Evolutionary conservation across 2,113 vertebrate genomes (phyloP), one percentile per base, ranked within the genome.

Genomic region (Phalacrocorax brasilianus): DNA sequence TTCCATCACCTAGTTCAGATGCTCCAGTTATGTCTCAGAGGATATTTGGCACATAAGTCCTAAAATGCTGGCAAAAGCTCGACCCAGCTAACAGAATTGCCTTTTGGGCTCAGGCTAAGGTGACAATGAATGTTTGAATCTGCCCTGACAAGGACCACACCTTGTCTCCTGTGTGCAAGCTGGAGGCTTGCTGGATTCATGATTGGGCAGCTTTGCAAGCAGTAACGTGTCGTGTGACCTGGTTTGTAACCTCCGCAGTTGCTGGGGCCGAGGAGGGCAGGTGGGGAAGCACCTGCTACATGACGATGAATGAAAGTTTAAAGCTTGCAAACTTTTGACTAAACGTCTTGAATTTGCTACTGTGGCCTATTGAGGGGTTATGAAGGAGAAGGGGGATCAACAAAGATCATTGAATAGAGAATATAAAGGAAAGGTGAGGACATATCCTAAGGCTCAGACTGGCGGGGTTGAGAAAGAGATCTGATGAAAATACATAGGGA

Each of bases 1-100:
- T 58, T 89, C 70, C 42, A 90, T 40, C 74, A 94, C 86, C 84
- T 87, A 63, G 85, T 33, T 95, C 71, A 73, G 62, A 66, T 80
- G 92, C 68, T 93, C 89, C 82, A 83, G 67, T 91, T 96, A 63
- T 65, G 74, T 92, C 73, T 89, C 17, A 2, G 58, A 56, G 35
- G 66, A 82, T 89, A 84, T 74, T 76, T 66, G 45, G 52, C 89
- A 33, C 38, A 52, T 76, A 79, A 73, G 55, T 59, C 74, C 73
- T 67, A 66, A 79, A 78, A 45, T 23, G 14, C 50, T 76, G 45
- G 35, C 40, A 83, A 88, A n/a, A 77, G 28, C 27, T 65, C 3
- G 22, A 68, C 32, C 14, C 49, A 85, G 49, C 33, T 70, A 53
- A 82, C 59, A 47, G 4, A 68, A 27, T 15, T 56, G 42, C 4